Conservation (phyloP, 2,113 vertebrate species). For the Gallinago undulata region DNA sequence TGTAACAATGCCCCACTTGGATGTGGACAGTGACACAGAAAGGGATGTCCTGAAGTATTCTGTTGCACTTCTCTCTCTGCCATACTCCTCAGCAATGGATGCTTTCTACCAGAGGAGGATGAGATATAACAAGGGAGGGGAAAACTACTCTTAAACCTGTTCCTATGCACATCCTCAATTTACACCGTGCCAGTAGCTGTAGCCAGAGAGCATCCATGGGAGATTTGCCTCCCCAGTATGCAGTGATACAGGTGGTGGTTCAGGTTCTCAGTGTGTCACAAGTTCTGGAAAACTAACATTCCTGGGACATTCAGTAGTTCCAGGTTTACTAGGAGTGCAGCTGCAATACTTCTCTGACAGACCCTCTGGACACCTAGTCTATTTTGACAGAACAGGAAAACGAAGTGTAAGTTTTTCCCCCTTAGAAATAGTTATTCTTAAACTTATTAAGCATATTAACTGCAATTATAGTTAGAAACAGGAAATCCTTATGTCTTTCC, state of each 20-base stretch:
- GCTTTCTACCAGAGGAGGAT: background rate
- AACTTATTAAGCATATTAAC: background rate
- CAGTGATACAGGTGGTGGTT: background rate
- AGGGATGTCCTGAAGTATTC: background rate
- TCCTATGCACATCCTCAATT: no score
- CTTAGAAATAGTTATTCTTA: background rate
- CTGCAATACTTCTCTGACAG: background rate
- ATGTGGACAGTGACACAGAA: background rate
- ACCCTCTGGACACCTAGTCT: background rate
- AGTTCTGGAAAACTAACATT: background rate
- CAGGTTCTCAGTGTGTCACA: background rate
- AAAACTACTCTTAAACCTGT: background rate
- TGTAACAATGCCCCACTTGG: background rate
- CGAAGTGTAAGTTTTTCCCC: background rate
- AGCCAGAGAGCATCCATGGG: fast-evolving
- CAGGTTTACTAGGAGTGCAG: background rate
- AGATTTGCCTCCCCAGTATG: no score
- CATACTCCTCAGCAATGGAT: background rate
- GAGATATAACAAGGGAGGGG: background rate
- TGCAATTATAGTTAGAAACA: background rate
- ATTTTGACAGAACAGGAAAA: background rate
- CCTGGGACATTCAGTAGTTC: background rate
- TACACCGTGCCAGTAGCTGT: background rate
- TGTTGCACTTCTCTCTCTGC: background rate
- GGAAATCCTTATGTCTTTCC: background rate